Percentiles rank a stretch among this genome's conserved stretches.
Evolutionary conservation across 2,888 invertebrate genomes (phyloP).

Genomic region (Habroteleia sp.): DNA sequence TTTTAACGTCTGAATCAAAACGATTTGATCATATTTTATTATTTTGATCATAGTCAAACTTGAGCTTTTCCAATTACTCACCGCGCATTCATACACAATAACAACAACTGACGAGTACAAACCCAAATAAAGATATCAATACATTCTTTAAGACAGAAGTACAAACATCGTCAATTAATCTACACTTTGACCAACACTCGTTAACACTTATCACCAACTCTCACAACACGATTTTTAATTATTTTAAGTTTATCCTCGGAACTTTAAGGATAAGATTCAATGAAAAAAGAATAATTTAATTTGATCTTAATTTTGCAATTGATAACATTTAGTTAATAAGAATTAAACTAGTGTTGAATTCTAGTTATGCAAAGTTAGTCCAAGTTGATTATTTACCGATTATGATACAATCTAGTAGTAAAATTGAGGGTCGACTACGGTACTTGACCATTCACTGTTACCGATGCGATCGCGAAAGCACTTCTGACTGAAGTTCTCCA

Average conservation of each 20-base stretch:
- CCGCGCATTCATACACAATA: neutral
- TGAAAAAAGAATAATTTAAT: no score
- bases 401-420: constrained; percentile 53
- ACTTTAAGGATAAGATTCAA: no score
- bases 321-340: no score
- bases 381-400: constrained; percentile 17
- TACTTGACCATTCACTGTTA: constrained; percentile 65
- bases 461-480: constrained; percentile 74
- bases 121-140: no score
- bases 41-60: neutral
- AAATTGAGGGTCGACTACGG: constrained; percentile 49
- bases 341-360: no score
- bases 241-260: no score
- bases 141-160: no score
- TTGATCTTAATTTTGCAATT: no score
- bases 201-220: no score
- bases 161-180: no score
- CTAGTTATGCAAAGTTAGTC: neutral
- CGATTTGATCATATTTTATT: constrained; percentile 31
- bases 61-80: constrained; percentile 16
- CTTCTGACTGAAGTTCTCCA: constrained; percentile 78
- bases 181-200: no score
- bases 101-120: neutral
- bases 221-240: no score
- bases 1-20: constrained; percentile 56